Evolutionary conservation across 2,797 vertebrate genomes (phyloP).

Genomic region (Cygnus olor): DNA sequence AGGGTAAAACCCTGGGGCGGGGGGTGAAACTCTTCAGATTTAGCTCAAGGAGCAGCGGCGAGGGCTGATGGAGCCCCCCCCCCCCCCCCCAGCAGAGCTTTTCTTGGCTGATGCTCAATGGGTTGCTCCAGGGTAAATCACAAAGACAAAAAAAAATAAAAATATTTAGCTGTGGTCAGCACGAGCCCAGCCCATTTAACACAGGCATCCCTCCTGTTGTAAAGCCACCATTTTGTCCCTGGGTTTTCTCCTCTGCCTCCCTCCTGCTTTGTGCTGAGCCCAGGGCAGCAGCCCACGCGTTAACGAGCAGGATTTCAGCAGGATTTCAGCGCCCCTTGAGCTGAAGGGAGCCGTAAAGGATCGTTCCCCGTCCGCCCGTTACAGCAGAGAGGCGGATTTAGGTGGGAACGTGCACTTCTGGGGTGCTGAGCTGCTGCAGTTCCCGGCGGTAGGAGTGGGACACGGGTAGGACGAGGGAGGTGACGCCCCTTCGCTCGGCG

Average conservation of each 20-base stretch:
- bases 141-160: neutral
- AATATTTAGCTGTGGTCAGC: neutral
- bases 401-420: rapidly evolving
- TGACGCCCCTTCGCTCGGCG: neutral
- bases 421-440: neutral
- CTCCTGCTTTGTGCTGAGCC: neutral
- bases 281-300: neutral
- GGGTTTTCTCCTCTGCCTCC: neutral
- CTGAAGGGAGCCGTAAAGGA: neutral
- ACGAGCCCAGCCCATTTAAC: neutral
- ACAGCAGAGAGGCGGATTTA: neutral
- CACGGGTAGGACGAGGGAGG: neutral
- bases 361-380: neutral
- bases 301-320: neutral
- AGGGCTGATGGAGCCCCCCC: rapidly evolving
- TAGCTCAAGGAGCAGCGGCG: rapidly evolving
- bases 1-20: rapidly evolving
- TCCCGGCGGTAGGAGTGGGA: neutral
- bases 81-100: neutral
- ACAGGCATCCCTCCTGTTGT: neutral
- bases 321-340: neutral
- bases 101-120: neutral
- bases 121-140: neutral
- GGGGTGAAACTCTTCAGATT: neutral
- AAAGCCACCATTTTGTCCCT: neutral